These are phyloP conservation scores for Philantomba maxwellii DNA, from an alignment of 2,113 vertebrate species.

Conservation along the genomic window DNA sequence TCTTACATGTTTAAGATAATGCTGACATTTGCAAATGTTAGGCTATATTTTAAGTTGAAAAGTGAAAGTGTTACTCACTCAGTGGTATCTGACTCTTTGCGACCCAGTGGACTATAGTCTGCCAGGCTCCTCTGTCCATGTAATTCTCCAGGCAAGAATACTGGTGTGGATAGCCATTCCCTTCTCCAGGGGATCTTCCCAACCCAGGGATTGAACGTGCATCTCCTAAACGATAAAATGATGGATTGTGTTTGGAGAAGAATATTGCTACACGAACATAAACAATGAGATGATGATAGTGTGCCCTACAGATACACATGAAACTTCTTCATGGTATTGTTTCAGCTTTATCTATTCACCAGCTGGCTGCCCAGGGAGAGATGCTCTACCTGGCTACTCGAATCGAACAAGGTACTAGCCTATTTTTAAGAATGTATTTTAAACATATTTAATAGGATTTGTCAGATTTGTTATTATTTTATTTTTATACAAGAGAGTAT, in stretches of 20 bases:
- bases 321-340: slow-evolving; percentile 33
- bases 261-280: neutral
- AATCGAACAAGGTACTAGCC: slow-evolving; percentile 93
- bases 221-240: neutral
- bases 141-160: neutral
- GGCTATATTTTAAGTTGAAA: neutral
- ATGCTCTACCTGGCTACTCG: slow-evolving; percentile 96
- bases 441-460: neutral
- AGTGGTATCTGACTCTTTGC: neutral
- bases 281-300: neutral
- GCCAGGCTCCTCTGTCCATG: neutral
- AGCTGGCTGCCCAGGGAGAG: slow-evolving; percentile 97
- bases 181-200: neutral
- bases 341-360: slow-evolving; percentile 95
- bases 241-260: neutral
- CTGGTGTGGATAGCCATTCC: neutral
- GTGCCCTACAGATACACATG: neutral
- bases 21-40: neutral
- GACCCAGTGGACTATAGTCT: fast-evolving
- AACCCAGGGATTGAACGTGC: fast-evolving
- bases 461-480: neutral
- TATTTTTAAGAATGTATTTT: neutral
- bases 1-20: neutral
- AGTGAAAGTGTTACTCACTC: neutral
- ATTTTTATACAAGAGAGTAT: neutral